Evolutionary conservation across 2,888 invertebrate genomes (phyloP).

Genomic region (Ariolimax columbianus): DNA sequence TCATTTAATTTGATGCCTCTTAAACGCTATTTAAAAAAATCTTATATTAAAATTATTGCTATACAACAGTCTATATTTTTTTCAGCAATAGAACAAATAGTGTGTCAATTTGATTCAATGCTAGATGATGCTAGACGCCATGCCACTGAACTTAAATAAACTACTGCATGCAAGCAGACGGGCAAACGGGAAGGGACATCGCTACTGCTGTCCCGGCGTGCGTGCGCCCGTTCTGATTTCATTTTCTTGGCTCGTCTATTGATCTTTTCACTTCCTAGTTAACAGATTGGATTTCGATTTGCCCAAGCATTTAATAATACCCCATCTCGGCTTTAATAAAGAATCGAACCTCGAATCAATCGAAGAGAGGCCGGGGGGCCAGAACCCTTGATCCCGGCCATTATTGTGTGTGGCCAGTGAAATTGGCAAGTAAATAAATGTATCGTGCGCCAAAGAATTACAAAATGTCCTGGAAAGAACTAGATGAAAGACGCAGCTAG

Average conservation of each 20-base stretch:
- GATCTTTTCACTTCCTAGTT: conserved; percentile 45
- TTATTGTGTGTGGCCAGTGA: conserved; percentile 3
- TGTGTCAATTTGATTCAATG: too few species aligned
- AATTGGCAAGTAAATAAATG: conserved; percentile 29
- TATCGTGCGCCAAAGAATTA: neutral
- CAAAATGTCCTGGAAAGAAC: neutral
- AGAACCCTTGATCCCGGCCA: conserved; percentile 20
- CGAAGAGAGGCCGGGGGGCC: conserved; percentile 1
- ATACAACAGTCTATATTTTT: too few species aligned
- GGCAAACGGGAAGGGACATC: neutral
- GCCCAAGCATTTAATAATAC: conserved; percentile 45
- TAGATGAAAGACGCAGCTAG: neutral
- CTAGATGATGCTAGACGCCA: too few species aligned
- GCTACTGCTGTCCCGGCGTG: neutral
- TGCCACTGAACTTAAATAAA: neutral
- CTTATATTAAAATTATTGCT: too few species aligned
- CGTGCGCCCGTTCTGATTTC: neutral
- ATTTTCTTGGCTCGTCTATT: conserved; percentile 35
- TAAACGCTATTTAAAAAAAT: too few species aligned
- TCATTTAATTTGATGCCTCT: too few species aligned
- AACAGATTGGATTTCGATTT: conserved; percentile 50
- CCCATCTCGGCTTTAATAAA: conserved; percentile 24
- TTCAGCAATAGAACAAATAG: too few species aligned
- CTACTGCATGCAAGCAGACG: neutral
- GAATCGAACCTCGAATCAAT: conserved; percentile 26